Percentiles rank a stretch among this genome's conserved stretches.
These are phyloP conservation scores for Acyrthosiphon pisum DNA, from an alignment of 1,140 invertebrate genomes.

Conservation along the genomic window DNA sequence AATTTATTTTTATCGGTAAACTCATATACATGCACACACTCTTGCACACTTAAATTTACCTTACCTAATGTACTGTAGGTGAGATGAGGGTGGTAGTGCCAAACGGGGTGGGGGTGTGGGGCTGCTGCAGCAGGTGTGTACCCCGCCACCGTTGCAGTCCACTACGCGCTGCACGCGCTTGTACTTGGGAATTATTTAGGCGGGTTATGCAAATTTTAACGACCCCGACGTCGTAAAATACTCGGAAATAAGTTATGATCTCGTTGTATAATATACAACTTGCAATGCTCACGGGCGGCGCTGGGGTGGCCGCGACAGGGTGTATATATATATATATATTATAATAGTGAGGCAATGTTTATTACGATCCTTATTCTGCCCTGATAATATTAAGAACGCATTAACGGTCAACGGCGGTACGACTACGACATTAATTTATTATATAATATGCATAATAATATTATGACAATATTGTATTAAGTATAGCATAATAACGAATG, in stretches of 20 bases:
- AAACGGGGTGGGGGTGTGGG: no score
- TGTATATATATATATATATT: neutral
- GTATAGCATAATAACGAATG: neutral
- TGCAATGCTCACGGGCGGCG: neutral
- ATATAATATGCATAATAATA: neutral
- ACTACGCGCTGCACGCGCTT: neutral
- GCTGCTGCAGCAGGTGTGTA: neutral
- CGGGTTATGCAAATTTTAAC: slow-evolving; percentile 54
- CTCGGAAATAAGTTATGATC: slow-evolving; percentile 54
- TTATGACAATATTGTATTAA: neutral
- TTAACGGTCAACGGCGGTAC: slow-evolving; percentile 32
- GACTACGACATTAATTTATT: neutral
- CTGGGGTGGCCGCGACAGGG: neutral
- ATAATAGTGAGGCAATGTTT: neutral
- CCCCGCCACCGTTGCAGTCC: neutral
- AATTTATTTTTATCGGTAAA: neutral
- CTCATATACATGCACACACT: neutral
- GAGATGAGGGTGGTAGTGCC: neutral
- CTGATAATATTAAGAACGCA: slow-evolving; percentile 46
- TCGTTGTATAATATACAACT: slow-evolving; percentile 18
- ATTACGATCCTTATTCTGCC: slow-evolving; percentile 41
- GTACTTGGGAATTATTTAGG: slow-evolving; percentile 35
- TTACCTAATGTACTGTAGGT: neutral
- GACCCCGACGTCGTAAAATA: slow-evolving; percentile 51
- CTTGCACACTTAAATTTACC: no score